Conservation (phyloP, 2,113 vertebrate species). For the Pachypanchax playfairii region DNA sequence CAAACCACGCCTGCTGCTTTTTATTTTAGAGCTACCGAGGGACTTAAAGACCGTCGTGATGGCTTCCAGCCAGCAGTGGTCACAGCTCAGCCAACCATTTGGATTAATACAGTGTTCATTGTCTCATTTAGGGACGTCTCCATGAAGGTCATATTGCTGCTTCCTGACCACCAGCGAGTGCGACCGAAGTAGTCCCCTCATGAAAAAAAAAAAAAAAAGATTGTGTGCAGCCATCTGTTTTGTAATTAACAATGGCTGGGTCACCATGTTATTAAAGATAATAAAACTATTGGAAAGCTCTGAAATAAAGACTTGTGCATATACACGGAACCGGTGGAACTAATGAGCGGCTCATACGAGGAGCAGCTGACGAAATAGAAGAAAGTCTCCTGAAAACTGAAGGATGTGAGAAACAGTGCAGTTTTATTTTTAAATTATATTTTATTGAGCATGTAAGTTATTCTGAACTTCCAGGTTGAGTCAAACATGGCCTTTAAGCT, state of each 20-base stretch:
- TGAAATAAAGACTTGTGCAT: conserved; percentile 61
- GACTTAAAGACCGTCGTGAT: conserved; percentile 56
- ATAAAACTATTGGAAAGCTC: conserved; percentile 66
- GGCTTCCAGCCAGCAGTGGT: conserved; percentile 59
- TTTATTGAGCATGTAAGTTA: too few species aligned
- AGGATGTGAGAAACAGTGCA: not conserved
- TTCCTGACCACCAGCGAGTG: conserved; percentile 56
- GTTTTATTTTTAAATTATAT: too few species aligned
- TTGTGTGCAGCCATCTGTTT: conserved; percentile 77
- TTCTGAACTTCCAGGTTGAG: too few species aligned
- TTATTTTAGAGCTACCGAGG: conserved; percentile 57
- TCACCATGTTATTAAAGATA: conserved; percentile 64
- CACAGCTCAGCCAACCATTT: conserved; percentile 45
- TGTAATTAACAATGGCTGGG: conserved; percentile 74
- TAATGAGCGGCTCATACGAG: conserved; percentile 56
- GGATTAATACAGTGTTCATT: conserved; percentile 70
- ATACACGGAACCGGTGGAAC: conserved; percentile 63
- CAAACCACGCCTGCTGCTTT: conserved; percentile 51
- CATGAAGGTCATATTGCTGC: conserved; percentile 72
- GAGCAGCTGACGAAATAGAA: conserved; percentile 13
- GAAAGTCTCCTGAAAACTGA: conserved; percentile 46
- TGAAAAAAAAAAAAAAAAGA: conserved; percentile 64
- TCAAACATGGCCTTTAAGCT: not conserved
- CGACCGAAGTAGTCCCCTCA: conserved; percentile 63
- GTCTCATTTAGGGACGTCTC: conserved; percentile 64